Conservation (phyloP, 2,797 vertebrate species). For the Thripadectes ignobilis region DNA sequence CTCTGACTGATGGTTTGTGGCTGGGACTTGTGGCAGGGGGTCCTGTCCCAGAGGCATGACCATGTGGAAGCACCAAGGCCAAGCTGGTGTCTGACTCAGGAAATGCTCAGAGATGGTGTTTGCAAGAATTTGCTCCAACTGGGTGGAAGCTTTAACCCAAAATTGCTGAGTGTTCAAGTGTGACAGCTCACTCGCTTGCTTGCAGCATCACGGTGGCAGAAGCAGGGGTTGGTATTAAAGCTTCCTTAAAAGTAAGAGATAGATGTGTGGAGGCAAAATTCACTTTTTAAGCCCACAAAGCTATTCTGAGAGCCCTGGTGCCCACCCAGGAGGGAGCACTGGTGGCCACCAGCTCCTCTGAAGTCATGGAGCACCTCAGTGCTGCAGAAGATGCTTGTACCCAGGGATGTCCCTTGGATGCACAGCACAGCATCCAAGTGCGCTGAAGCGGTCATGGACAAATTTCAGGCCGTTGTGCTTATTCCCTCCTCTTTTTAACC, state of each 20-base stretch:
- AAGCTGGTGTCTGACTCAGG: rapidly evolving
- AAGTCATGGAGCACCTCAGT: rapidly evolving
- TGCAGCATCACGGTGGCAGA: rapidly evolving
- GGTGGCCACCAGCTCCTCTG: not conserved
- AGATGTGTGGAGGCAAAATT: not conserved
- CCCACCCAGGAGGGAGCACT: not conserved
- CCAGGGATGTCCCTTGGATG: not conserved
- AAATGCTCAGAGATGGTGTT: not conserved
- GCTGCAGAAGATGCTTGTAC: rapidly evolving
- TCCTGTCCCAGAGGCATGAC: rapidly evolving
- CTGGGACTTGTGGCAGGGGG: rapidly evolving
- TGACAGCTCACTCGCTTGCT: rapidly evolving
- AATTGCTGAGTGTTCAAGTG: not conserved
- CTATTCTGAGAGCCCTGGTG: rapidly evolving
- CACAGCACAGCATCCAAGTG: rapidly evolving
- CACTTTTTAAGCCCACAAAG: not conserved
- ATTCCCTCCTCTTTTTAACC: not conserved
- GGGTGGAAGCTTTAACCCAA: not conserved
- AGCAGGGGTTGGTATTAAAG: not conserved
- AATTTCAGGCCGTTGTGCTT: not conserved
- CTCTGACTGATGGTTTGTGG: rapidly evolving
- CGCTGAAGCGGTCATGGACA: not conserved
- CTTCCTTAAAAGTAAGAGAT: not conserved
- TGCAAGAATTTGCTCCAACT: rapidly evolving
- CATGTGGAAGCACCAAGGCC: rapidly evolving